phyloP scores from a whole-genome alignment of 2,888 invertebrate species.

The Drosophila putrida region DNA sequence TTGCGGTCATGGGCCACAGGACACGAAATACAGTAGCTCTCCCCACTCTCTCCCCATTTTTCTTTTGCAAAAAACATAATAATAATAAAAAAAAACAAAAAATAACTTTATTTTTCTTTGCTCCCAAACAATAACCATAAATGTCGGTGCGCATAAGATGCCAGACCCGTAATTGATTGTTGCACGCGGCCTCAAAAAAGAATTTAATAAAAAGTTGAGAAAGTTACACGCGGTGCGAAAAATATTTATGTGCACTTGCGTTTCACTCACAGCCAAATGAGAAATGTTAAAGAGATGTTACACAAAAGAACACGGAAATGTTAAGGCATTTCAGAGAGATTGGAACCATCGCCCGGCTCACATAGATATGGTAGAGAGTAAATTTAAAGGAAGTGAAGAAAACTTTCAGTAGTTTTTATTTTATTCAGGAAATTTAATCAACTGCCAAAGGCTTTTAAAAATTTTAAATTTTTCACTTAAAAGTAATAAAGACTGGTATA shows the following conservation, averaged over 20 bases:
- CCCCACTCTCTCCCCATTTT: background rate
- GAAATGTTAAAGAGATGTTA: constrained; percentile 28
- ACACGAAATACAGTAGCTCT: constrained; percentile 36
- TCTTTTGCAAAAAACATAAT: constrained; percentile 19
- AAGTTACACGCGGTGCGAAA: constrained; percentile 72
- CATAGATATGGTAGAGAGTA: background rate
- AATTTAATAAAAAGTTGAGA: constrained; percentile 78
- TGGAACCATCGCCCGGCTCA: background rate
- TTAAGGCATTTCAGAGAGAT: background rate
- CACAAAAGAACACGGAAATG: background rate
- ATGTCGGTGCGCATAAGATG: constrained; percentile 74
- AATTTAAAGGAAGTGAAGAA: background rate
- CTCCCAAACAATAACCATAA: constrained; percentile 79
- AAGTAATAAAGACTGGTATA: background rate
- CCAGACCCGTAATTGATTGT: constrained; percentile 72
- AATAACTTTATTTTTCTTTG: constrained; percentile 70
- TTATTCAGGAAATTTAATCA: too few relatives aligned
- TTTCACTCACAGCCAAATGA: constrained; percentile 33
- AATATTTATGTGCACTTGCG: constrained; percentile 59
- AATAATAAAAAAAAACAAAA: constrained; percentile 75
- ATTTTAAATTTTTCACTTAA: background rate
- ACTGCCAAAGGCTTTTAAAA: background rate
- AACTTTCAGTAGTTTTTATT: constrained; percentile 1
- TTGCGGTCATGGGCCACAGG: constrained; percentile 45
- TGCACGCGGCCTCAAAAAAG: constrained; percentile 48